These are phyloP conservation scores for Ovis aries DNA, from an alignment of 2,113 vertebrate genomes.

Conservation along the genomic window DNA sequence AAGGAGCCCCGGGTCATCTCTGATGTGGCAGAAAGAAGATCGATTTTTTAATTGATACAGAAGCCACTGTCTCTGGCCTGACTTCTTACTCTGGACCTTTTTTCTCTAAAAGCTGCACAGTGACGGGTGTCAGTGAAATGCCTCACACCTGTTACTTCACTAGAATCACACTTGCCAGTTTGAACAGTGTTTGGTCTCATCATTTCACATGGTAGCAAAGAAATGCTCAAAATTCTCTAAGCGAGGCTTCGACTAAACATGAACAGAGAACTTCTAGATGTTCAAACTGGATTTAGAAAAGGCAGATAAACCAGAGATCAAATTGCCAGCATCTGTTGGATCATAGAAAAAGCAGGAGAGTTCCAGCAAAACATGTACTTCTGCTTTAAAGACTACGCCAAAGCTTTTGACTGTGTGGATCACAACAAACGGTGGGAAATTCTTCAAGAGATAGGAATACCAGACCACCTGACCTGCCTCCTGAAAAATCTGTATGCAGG, in stretches of 20 bases:
- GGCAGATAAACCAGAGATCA: background rate
- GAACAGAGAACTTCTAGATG: background rate
- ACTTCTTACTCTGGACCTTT: background rate
- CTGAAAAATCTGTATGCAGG: background rate
- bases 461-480: background rate
- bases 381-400: background rate
- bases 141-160: background rate
- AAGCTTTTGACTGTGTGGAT: background rate
- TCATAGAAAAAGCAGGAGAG: background rate
- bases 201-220: background rate
- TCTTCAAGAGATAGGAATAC: background rate
- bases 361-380: background rate
- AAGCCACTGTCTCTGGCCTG: background rate
- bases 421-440: background rate
- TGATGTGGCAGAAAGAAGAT: background rate
- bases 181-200: background rate
- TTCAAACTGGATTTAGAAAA: background rate
- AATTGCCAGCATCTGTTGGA: background rate
- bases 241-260: fast-evolving
- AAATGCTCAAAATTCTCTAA: background rate
- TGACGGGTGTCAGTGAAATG: background rate
- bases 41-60: background rate
- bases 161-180: background rate
- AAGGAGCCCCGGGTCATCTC: background rate
- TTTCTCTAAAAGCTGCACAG: background rate